Evolutionary conservation across 2,113 vertebrate species (phyloP), one percentile per base, ranked within the genome.

Genomic region (Prunella himalayana): DNA sequence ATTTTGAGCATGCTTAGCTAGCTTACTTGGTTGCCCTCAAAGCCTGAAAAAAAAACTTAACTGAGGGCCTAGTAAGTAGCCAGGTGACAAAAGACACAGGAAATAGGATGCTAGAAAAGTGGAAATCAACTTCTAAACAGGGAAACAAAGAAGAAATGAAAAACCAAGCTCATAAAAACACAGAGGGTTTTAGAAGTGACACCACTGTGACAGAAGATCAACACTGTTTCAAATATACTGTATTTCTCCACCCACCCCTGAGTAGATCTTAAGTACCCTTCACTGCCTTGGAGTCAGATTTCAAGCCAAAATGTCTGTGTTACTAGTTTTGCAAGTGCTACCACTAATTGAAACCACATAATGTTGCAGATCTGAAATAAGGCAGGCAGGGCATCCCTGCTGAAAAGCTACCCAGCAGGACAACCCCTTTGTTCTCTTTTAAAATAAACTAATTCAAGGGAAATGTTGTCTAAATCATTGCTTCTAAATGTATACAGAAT

Each of bases 341-440:
- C 94, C 87, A 78, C 93, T 98, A 97, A 98, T 96, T 97, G 97
- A 97, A 98, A 95, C 91, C 95, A 96, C 95, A 82, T 94, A 85
- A 69, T 80, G 44, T 71, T 94, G 72, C 83, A 97, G 94, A 96
- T 97, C 88, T 96, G 92, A 96, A 97, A 88, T 88, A 94, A 95
- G 45, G 71, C 84, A 95, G 83, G 25, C 94, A 96, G 80, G 86
- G 92, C 91, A 97, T 96, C 94, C 81, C 95, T 77, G 92, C 80
- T 97, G 96, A 95, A 98, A 97, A 96, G 37, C 83, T 82, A 94
- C 97, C 51, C 97, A 97, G 97, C 94, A 88, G 97, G 97, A 93
- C 41, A 85, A 88, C 37, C 69, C 27, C 82, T 98, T 98, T 98
- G 96, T 97, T 98, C 95, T 85, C 82, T 87, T 94, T 92, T 88